These are phyloP conservation scores for Plebejus melissa DNA, from an alignment of 2,888 invertebrate species.

Conservation along the genomic window DNA sequence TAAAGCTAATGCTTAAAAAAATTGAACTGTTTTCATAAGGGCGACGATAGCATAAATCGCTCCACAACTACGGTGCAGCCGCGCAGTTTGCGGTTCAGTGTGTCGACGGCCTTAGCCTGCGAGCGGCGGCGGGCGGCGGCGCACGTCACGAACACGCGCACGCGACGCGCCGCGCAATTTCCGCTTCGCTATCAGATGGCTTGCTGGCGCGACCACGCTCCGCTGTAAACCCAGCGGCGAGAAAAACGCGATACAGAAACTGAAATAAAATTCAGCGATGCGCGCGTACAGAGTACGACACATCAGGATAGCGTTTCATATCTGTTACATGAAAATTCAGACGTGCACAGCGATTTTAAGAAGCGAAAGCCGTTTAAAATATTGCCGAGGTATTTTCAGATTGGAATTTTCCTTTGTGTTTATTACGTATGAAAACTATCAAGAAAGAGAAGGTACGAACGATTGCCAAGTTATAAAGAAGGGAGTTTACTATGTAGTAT, in stretches of 20 bases:
- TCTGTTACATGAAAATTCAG: conserved; percentile 25
- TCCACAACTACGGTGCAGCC: background rate
- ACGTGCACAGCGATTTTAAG: conserved; percentile 25
- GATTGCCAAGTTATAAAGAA: conserved; percentile 14
- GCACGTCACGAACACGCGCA: conserved; percentile 65
- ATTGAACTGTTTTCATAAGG: background rate
- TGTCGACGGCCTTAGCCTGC: background rate
- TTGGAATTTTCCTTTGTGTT: conserved; percentile 19
- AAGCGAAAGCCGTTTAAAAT: conserved; percentile 19
- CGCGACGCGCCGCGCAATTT: conserved; percentile 75
- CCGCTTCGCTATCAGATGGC: conserved; percentile 69
- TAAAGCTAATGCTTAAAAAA: no score
- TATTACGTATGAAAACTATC: conserved; percentile 31
- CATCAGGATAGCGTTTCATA: conserved; percentile 20
- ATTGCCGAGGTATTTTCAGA: conserved; percentile 3
- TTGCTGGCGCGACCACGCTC: conserved; percentile 50
- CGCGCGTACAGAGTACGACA: conserved; percentile 1
- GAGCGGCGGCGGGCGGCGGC: conserved; percentile 52
- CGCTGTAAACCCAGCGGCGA: conserved; percentile 40
- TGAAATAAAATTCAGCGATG: conserved; percentile 27
- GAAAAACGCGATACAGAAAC: conserved; percentile 32
- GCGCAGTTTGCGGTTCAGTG: background rate
- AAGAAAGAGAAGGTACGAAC: conserved; percentile 30
- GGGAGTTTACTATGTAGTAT: background rate
- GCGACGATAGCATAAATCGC: background rate